Evolutionary conservation across 2,797 vertebrate genomes (phyloP), one percentile per base, ranked within the genome.

Genomic region (Mus spretus): DNA sequence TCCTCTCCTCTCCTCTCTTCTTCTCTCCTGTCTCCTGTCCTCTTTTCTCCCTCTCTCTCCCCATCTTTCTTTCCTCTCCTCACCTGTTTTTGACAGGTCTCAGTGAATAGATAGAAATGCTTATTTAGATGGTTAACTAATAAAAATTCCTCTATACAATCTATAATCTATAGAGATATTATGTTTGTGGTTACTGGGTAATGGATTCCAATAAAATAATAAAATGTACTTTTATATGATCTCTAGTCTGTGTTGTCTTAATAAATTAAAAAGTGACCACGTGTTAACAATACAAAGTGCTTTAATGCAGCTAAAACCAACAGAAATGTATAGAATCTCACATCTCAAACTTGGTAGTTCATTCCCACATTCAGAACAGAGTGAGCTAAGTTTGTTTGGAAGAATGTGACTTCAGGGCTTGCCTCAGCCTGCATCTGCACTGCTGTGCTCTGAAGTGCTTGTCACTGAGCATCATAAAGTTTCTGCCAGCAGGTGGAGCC

Each of bases 401-500:
- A 89, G 22, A 94, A 75, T n/a, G 20, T 47, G 63, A 26, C 44
- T 11, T 74, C n/a, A 87, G 31, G 57, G 82, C 17, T 4, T 10
- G 70, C 6, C 50, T 28, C 2, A 6, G 24, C 6, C 31, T 78
- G 15, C 86, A 34, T 28, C 34, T 85, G 11, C 72, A 40, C 26
- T 87, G 9, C 40, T 67, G 6, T 15, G 14, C 9, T n/a, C 74
- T 77, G 22, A 47, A 90, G 65, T 22, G 0, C 20, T 40, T 34
- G 0, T 20, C 72, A 83, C 6, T 4, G 28, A 80, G 24, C 13
- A 26, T 11, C 12, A 37, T 61, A 82, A 95, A 67, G 37, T 83
- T 87, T 57, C 24, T 2, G 55, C 85, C 97, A 53, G 40, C 87
- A 97, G 98, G 72, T 93, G 98, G 97, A 67, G 97, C 92, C 65